These are phyloP conservation scores for Drosophila nannoptera DNA, from an alignment of 1,140 invertebrate genomes.

Conservation along the genomic window DNA sequence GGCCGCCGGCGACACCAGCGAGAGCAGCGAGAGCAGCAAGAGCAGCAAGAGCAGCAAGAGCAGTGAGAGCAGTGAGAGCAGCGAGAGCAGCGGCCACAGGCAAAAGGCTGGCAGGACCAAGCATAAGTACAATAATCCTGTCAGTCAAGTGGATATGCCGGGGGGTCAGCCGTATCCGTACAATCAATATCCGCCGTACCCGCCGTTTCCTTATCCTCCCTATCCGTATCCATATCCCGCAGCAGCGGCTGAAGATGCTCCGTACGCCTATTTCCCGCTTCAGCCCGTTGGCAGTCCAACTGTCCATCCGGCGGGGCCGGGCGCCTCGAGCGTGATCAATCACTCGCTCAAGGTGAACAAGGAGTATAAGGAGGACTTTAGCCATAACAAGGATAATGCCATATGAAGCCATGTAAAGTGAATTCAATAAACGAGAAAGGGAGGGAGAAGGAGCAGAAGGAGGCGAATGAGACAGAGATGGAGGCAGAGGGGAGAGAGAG, in stretches of 20 bases:
- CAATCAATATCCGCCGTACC: conserved; percentile 10
- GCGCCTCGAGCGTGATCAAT: conserved; percentile 51
- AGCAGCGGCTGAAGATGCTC: neutral
- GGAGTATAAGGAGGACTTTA: conserved; percentile 54
- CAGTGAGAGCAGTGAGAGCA: conserved; percentile 29
- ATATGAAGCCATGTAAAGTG: conserved; percentile 8
- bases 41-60: conserved; percentile 19
- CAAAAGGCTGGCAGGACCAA: conserved; percentile 23
- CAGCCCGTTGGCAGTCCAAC: conserved; percentile 9
- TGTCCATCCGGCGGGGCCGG: neutral
- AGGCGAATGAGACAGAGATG: too few species aligned
- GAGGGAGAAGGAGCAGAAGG: too few species aligned
- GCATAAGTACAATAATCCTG: conserved; percentile 54
- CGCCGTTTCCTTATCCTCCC: conserved; percentile 10
- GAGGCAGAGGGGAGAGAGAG: too few species aligned
- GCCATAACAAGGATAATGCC: conserved; percentile 10
- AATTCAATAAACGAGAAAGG: too few species aligned
- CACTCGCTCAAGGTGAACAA: conserved; percentile 65
- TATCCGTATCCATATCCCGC: conserved; percentile 10
- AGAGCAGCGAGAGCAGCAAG: conserved; percentile 24
- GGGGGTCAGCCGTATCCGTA: conserved; percentile 30
- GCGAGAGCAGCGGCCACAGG: conserved; percentile 23
- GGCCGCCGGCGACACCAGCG: conserved; percentile 34
- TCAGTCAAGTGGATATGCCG: too few species aligned
- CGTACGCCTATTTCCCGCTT: conserved; percentile 14